Percentiles rank a stretch among this genome's conserved stretches.
Conservation (phyloP, 2,888 invertebrate genomes). For the Lasioglossum malachurum region DNA sequence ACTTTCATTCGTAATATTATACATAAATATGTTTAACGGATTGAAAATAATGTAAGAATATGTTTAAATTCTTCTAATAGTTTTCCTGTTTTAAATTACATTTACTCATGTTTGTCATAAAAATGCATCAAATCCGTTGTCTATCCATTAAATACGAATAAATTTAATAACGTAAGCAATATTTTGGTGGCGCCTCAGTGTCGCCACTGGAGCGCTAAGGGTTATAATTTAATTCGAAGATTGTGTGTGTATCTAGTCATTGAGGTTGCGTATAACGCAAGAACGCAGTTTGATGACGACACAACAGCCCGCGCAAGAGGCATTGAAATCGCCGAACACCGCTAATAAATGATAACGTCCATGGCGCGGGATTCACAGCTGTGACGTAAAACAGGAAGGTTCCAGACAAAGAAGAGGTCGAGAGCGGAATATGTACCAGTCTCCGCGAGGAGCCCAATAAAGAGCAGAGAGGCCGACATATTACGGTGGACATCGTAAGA, state of each 20-base stretch:
- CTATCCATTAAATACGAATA: no score
- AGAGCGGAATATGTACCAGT: not conserved
- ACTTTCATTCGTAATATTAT: no score
- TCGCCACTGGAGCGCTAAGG: not conserved
- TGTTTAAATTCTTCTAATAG: no score
- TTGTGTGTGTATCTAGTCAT: not conserved
- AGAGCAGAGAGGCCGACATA: not conserved
- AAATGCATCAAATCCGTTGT: no score
- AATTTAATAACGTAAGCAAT: no score
- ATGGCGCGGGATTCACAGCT: not conserved
- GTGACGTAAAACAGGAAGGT: not conserved
- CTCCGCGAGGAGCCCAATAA: not conserved
- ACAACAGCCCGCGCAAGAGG: not conserved
- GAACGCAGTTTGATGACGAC: not conserved
- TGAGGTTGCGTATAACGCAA: not conserved
- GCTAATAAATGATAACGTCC: not conserved
- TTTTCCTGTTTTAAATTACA: no score
- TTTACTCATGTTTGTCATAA: no score
- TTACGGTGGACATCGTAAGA: not conserved
- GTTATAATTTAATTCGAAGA: not conserved
- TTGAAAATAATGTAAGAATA: no score
- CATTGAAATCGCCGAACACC: not conserved
- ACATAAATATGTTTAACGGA: no score
- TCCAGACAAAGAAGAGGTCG: not conserved
- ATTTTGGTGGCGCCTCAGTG: not conserved